Conservation (phyloP, 2,797 vertebrate species). For the Natrix natrix region DNA sequence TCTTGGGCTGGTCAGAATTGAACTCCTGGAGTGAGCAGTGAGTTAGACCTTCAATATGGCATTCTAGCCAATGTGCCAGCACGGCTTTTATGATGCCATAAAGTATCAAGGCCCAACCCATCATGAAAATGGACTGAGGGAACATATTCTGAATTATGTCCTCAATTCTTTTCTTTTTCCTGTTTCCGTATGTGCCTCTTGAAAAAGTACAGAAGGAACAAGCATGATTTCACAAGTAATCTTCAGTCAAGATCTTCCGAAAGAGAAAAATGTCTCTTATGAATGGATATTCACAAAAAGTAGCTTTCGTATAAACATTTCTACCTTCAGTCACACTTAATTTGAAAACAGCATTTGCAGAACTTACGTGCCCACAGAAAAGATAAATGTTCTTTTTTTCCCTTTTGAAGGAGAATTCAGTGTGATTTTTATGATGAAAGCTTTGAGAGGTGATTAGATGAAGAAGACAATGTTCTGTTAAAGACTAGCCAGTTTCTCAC, state of each 20-base stretch:
- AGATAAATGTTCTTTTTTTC: not conserved
- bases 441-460: not conserved
- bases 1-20: not conserved
- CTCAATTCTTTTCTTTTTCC: not conserved
- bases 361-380: not conserved
- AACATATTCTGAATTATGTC: not conserved
- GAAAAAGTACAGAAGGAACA: not conserved
- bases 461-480: not conserved
- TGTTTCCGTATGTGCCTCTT: not conserved
- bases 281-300: not conserved
- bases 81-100: not conserved
- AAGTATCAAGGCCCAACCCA: not conserved
- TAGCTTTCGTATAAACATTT: not conserved
- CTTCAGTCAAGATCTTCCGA: not conserved
- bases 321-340: not conserved
- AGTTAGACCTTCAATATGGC: not conserved
- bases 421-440: not conserved
- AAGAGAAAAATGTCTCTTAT: not conserved
- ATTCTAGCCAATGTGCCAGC: not conserved
- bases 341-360: not conserved
- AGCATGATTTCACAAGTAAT: not conserved
- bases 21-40: not conserved
- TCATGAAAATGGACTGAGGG: not conserved
- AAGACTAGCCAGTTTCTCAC: not conserved
- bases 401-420: not conserved